phyloP scores from a whole-genome alignment of 2,888 invertebrate species.

The Epistrophe grossulariae region DNA sequence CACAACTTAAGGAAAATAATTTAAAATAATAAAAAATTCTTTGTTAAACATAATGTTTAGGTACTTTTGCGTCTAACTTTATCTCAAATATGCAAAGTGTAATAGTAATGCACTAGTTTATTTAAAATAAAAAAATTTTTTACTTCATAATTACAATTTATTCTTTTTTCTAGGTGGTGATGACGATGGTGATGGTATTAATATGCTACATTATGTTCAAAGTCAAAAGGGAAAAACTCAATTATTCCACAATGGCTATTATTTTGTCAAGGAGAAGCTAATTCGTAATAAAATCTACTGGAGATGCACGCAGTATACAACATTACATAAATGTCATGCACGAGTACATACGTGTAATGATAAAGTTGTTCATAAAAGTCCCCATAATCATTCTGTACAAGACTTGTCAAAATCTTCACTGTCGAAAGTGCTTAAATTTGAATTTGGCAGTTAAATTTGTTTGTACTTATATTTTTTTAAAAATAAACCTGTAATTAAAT shows the following conservation, averaged over 20 bases:
- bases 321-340: constrained; percentile 81
- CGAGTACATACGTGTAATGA: constrained; percentile 81
- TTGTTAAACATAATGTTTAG: too few species aligned
- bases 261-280: constrained; percentile 82
- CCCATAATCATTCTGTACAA: constrained; percentile 80
- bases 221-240: constrained; percentile 83
- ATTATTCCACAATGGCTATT: constrained; percentile 80
- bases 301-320: constrained; percentile 83
- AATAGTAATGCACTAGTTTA: neutral
- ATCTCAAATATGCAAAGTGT: too few species aligned
- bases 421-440: neutral
- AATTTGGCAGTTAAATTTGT: neutral
- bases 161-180: constrained; percentile 31
- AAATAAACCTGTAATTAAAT: neutral
- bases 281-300: constrained; percentile 82
- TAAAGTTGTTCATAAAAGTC: constrained; percentile 79
- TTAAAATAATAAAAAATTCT: too few species aligned
- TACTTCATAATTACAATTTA: constrained; percentile 8
- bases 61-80: too few species aligned
- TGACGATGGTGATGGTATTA: neutral
- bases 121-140: neutral
- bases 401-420: constrained; percentile 71
- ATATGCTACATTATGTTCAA: constrained; percentile 65
- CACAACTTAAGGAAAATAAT: too few species aligned
- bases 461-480: neutral